Base-by-base conservation (phyloP, 2,888 invertebrate species). In the Ligdia adustata region DNA sequence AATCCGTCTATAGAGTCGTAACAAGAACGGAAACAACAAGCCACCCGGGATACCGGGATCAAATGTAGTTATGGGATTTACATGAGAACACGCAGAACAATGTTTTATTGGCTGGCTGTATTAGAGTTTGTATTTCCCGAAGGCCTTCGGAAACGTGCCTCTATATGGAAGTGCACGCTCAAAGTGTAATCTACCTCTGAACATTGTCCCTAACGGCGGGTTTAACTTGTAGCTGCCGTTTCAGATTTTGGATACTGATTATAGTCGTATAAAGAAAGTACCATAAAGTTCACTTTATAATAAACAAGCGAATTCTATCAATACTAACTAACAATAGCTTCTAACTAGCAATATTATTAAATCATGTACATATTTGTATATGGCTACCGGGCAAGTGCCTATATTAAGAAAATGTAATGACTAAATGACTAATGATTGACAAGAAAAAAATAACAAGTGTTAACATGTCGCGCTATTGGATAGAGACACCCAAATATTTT, bases 101-200 rank as follows among this genome's bases (percentile, higher is more conserved):
- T 79, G 80, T 85, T 84, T 82, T 81, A 82, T 81, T 75, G 72
- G 66, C 50, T 38, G 48, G 62, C 60, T 68, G 71, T 76, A 82
- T 81, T 81, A 81, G 68, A 75, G 68, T 79, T 76, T 72, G 74
- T 76, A 86, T 86, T 86, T 85, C 85, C 85, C 86, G 52, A 62
- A 64, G 77, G 84, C 48, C 52, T 65, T 65, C 60, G 63, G 70
- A 71, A 79, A 79, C 75, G 73, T 79, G 5, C 32, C 41, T 41
- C 26, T 41, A 72, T 76, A 71, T 71, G 63, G 62, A 69, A 75
- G 76, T 70, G 67, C 67, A 71, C 65, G 70, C 69, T 73, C 58
- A 53, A 55, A 50, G 49, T 66, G 64, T 64, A 69, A 70, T 62
- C 55, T 64, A 63, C 62, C 49, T 55, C 40, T 24, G 35, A 44